phyloP scores from a whole-genome alignment of 2,113 vertebrate species.

The Diphyllodes magnificus region DNA sequence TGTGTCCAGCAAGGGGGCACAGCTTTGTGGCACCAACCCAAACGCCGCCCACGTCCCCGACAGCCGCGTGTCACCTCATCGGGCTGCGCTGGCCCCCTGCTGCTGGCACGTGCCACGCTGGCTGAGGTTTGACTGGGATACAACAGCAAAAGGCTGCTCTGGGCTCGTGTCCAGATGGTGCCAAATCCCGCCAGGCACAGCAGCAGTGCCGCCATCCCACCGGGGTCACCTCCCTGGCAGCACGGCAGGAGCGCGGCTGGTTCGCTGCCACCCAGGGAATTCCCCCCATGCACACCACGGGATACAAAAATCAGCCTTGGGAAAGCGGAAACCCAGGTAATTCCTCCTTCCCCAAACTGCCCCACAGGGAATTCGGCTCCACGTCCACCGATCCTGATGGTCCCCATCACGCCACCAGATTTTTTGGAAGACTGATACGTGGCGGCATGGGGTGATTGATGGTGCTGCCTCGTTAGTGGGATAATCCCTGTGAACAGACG shows the following conservation, averaged over 20 bases:
- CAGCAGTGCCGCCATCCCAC: neutral
- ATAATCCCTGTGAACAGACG: fast-evolving
- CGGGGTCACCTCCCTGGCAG: neutral
- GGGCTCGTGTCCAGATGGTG: neutral
- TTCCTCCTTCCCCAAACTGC: neutral
- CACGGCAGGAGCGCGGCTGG: fast-evolving
- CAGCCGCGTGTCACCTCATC: fast-evolving
- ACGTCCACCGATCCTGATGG: fast-evolving
- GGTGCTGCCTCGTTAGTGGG: fast-evolving
- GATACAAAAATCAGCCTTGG: neutral
- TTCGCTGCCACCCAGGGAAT: neutral
- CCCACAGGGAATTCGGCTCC: fast-evolving
- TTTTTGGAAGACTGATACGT: fast-evolving
- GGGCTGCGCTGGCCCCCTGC: neutral
- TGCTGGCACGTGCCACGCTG: neutral
- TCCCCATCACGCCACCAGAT: fast-evolving
- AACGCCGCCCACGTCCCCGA: fast-evolving
- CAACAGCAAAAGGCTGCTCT: neutral
- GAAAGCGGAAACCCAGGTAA: neutral
- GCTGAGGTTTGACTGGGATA: neutral
- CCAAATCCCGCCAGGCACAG: neutral
- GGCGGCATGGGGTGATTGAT: neutral
- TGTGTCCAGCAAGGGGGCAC: neutral
- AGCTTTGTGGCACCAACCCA: neutral
- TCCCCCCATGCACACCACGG: fast-evolving